Percentiles rank a stretch among this genome's conserved stretches.
Evolutionary conservation across 1,140 invertebrate species (phyloP).

Genomic region (Eufriesea mexicana): DNA sequence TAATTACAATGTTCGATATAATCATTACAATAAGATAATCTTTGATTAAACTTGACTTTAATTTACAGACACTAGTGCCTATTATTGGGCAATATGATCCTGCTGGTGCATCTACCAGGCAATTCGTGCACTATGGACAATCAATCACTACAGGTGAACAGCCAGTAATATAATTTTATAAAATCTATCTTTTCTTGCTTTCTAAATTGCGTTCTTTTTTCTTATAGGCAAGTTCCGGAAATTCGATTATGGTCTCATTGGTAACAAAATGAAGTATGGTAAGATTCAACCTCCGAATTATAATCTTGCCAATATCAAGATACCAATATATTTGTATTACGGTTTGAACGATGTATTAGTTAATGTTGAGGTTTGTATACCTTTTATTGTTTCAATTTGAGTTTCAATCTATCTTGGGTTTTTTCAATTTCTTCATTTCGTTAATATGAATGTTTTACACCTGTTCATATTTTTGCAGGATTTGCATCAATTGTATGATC

Average conservation of each 20-base stretch:
- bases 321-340: conserved; percentile 87
- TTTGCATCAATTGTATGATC: conserved; percentile 71
- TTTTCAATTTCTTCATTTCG: neutral
- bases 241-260: conserved; percentile 85
- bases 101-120: conserved; percentile 90
- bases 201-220: neutral
- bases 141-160: conserved; percentile 82
- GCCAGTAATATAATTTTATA: neutral
- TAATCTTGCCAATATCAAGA: conserved; percentile 83
- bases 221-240: conserved; percentile 82
- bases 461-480: conserved; percentile 68
- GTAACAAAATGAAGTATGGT: conserved; percentile 82
- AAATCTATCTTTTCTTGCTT: neutral
- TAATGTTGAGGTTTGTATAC: conserved; percentile 28
- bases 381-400: neutral
- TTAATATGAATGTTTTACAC: neutral
- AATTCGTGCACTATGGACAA: conserved; percentile 90
- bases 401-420: neutral
- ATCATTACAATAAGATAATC: neutral
- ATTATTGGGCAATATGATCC: conserved; percentile 90
- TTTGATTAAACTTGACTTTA: neutral
- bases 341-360: conserved; percentile 86
- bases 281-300: conserved; percentile 83
- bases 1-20: conserved; percentile 41
- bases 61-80: conserved; percentile 86